Conservation (phyloP, 2,888 invertebrate species). For the Scaptomyza polygonia region DNA sequence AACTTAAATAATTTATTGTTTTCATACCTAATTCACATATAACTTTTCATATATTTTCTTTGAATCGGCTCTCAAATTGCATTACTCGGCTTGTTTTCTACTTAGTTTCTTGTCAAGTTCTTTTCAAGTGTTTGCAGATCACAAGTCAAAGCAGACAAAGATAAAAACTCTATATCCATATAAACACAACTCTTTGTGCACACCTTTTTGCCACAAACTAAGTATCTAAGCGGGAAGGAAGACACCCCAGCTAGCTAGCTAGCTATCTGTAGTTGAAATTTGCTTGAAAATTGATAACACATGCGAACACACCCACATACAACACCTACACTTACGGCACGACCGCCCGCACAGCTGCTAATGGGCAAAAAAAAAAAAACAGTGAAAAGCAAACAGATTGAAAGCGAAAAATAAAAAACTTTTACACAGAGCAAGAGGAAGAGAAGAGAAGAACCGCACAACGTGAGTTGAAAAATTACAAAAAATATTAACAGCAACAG, state of each 20-base stretch:
- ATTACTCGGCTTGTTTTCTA: background rate
- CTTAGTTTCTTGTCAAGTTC: slow-evolving; percentile 4
- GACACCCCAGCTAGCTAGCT: slow-evolving; percentile 4
- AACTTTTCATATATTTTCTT: background rate
- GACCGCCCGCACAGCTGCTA: slow-evolving; percentile 45
- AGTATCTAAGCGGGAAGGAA: slow-evolving; percentile 5
- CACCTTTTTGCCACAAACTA: slow-evolving; percentile 54
- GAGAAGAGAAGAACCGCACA: too few relatives aligned
- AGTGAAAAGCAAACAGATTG: slow-evolving; percentile 48
- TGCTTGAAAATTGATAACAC: slow-evolving; percentile 71
- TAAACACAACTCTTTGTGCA: slow-evolving; percentile 30
- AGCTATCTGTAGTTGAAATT: slow-evolving; percentile 32
- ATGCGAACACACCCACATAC: slow-evolving; percentile 57
- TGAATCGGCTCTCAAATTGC: background rate
- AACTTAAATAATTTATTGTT: background rate
- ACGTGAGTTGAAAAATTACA: slow-evolving; percentile 74
- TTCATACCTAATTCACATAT: background rate
- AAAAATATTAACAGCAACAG: slow-evolving; percentile 66
- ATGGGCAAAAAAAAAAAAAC: slow-evolving; percentile 76
- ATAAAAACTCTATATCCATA: slow-evolving; percentile 2
- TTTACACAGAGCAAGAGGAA: slow-evolving; percentile 23
- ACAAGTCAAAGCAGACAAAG: slow-evolving; percentile 29
- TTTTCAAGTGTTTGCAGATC: slow-evolving; percentile 29
- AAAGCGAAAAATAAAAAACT: slow-evolving; percentile 27
- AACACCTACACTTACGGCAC: slow-evolving; percentile 10